A percentile compares a stretch with the other conserved stretches of the same genome.
These are phyloP conservation scores for Grapholita molesta DNA, from an alignment of 1,140 invertebrate species.

Conservation along the genomic window DNA sequence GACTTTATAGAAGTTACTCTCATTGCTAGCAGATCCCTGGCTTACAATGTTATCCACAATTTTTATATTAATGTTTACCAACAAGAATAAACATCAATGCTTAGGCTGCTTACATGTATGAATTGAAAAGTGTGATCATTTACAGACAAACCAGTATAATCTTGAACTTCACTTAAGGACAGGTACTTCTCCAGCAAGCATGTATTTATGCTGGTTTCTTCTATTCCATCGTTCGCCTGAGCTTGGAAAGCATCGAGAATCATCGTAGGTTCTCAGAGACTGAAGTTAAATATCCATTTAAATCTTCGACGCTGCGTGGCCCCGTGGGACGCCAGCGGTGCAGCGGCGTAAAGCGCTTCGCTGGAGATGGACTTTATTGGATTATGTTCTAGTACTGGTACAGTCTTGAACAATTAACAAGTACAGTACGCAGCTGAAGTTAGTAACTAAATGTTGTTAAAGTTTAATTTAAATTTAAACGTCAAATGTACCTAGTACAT, in stretches of 20 bases:
- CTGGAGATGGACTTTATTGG: background rate
- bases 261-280: constrained; percentile 56
- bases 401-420: background rate
- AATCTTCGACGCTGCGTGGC: constrained; percentile 62
- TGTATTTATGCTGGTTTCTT: background rate
- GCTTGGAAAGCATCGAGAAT: background rate
- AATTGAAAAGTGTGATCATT: too few species aligned
- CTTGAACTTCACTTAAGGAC: background rate
- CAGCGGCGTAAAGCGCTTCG: constrained; percentile 57
- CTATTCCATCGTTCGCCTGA: background rate
- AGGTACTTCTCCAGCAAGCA: too few species aligned
- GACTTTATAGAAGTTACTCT: constrained; percentile 44
- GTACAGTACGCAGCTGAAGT: background rate
- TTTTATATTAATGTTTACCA: too few species aligned
- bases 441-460: background rate
- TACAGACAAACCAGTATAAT: background rate
- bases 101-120: too few species aligned
- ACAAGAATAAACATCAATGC: too few species aligned
- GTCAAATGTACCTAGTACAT: too few species aligned
- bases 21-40: background rate
- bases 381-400: background rate
- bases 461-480: too few species aligned
- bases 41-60: too few species aligned
- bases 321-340: constrained; percentile 54
- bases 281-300: constrained; percentile 77